Evolutionary conservation across 23 tunicate genomes (phyloP).

Genomic region (Halocynthia roretzi): DNA sequence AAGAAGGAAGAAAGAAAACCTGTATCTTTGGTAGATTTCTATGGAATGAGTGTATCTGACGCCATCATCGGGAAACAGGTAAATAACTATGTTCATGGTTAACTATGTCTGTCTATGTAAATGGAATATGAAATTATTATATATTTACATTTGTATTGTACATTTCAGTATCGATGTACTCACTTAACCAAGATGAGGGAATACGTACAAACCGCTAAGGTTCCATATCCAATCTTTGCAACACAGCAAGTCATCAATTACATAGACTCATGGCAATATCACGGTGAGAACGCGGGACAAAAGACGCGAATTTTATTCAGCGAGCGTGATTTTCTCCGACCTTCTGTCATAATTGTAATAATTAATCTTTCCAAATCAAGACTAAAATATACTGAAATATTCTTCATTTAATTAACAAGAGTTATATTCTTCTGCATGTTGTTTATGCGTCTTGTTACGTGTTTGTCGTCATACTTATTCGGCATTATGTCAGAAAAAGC

Average conservation of each 20-base stretch:
- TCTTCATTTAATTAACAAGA: no score
- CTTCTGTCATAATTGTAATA: not conserved
- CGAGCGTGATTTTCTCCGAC: not conserved
- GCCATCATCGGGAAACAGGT: constrained; percentile 24
- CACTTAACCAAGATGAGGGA: constrained; percentile 29
- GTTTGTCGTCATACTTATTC: no score
- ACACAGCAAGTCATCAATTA: constrained; percentile 60
- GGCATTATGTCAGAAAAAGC: no score
- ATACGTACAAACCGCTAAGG: constrained; percentile 43
- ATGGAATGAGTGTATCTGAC: constrained; percentile 15
- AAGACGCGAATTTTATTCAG: not conserved
- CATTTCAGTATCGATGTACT: constrained; percentile 14
- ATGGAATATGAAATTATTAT: not conserved
- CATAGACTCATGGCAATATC: constrained; percentile 30
- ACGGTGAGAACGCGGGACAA: constrained; percentile 28
- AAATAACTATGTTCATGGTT: not conserved
- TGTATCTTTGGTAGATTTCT: constrained; percentile 35
- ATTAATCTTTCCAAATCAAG: no score
- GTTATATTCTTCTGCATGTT: no score
- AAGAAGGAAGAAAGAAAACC: constrained; percentile 24
- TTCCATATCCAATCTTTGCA: constrained; percentile 45
- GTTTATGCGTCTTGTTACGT: not conserved
- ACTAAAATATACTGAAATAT: no score
- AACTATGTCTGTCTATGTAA: not conserved
- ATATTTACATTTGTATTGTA: not conserved